Conservation (phyloP, 2,888 invertebrate genomes). For the Lithophane semibrunnea region DNA sequence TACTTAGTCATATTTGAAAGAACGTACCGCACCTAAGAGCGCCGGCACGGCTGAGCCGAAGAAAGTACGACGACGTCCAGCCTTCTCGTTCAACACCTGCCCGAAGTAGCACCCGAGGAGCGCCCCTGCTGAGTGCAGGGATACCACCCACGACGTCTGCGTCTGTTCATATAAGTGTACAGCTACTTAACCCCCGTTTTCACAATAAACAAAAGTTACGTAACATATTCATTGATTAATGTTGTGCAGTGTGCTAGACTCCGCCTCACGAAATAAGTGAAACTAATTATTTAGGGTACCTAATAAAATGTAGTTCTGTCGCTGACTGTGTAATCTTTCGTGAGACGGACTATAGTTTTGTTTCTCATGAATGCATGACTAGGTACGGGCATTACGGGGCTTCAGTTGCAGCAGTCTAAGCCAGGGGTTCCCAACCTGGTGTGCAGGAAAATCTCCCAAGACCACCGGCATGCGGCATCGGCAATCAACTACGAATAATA, state of each 20-base stretch:
- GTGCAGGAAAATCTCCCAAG: neutral
- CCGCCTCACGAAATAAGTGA: neutral
- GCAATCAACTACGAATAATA: neutral
- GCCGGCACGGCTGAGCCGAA: conserved; percentile 88
- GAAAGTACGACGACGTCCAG: conserved; percentile 90
- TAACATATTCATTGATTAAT: neutral
- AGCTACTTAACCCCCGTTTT: neutral
- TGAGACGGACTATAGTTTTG: conserved; percentile 1
- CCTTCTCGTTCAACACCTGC: conserved; percentile 89
- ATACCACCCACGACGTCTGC: conserved; percentile 90
- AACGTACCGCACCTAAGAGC: conserved; percentile 89
- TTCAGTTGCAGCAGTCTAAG: neutral
- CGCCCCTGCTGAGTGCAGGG: conserved; percentile 90
- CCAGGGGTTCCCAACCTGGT: neutral
- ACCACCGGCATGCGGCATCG: neutral
- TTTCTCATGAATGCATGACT: neutral
- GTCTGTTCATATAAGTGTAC: conserved; percentile 71
- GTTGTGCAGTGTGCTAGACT: neutral
- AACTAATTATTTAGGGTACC: neutral
- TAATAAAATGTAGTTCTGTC: neutral
- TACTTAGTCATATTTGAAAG: conserved; percentile 8
- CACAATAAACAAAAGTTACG: conserved; percentile 1
- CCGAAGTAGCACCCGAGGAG: conserved; percentile 90
- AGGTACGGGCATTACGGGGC: no score
- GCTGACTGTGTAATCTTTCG: neutral